Evolutionary conservation across 2,797 vertebrate genomes (phyloP).

Genomic region (Dryobates pubescens): DNA sequence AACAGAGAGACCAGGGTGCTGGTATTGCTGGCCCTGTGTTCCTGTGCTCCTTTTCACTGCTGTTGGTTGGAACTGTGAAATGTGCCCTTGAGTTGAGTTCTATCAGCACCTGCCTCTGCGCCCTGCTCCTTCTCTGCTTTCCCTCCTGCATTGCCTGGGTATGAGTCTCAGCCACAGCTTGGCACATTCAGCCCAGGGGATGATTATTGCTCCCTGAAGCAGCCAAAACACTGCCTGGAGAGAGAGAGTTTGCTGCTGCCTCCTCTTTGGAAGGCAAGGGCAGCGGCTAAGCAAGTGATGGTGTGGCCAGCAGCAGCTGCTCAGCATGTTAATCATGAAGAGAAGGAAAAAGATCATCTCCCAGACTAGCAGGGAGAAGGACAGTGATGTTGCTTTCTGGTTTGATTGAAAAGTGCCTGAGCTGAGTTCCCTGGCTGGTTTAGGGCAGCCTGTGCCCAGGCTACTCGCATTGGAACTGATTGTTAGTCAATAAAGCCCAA

Average conservation of each 20-base stretch:
- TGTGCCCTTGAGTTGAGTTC: rapidly evolving
- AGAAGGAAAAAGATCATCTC: neutral
- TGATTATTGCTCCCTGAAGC: neutral
- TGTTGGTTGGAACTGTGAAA: neutral
- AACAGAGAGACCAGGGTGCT: neutral
- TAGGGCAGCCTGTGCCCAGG: neutral
- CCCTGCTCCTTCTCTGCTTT: neutral
- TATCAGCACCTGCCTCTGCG: neutral
- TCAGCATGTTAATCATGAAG: neutral
- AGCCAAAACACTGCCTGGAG: neutral
- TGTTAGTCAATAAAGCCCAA: neutral
- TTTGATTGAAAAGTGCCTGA: neutral
- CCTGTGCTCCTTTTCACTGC: neutral
- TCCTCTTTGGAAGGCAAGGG: neutral
- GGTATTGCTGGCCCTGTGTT: neutral
- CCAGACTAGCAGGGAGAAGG: neutral
- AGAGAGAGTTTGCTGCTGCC: neutral
- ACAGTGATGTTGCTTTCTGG: neutral
- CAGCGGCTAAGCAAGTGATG: neutral
- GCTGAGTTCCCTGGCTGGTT: neutral
- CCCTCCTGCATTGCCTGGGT: neutral
- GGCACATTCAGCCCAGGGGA: neutral
- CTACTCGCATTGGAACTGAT: neutral
- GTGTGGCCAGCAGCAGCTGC: neutral
- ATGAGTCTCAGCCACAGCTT: neutral